These are phyloP conservation scores for Cylindroiulus punctatus DNA, from an alignment of 2,888 invertebrate genomes.

Conservation along the genomic window DNA sequence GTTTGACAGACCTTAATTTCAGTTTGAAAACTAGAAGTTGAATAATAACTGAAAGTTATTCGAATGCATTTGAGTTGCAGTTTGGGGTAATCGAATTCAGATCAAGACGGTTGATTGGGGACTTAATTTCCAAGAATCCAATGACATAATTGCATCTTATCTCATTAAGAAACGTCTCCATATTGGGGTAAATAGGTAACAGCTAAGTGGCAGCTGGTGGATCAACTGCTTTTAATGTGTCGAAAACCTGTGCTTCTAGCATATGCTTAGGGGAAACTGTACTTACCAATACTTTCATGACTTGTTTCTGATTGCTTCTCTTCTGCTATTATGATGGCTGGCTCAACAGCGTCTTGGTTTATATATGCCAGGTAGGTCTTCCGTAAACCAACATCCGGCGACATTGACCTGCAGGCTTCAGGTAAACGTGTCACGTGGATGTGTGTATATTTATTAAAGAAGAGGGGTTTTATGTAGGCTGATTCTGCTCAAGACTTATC, in stretches of 20 bases:
- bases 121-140: neutral
- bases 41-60: neutral
- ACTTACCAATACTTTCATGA: conserved; percentile 51
- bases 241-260: conserved; percentile 14
- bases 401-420: conserved; percentile 47
- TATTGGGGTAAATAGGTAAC: conserved; percentile 15
- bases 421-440: conserved; percentile 51
- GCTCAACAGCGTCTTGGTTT: conserved; percentile 43
- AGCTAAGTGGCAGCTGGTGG: neutral
- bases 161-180: conserved; percentile 1
- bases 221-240: neutral
- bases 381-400: conserved; percentile 49
- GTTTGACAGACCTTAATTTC: neutral
- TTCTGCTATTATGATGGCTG: conserved; percentile 40
- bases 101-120: neutral
- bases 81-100: conserved; percentile 10
- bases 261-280: neutral
- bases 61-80: neutral
- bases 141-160: neutral
- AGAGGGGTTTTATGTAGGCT: conserved; percentile 47
- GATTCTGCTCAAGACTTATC: neutral
- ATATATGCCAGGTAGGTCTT: conserved; percentile 48
- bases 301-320: conserved; percentile 35
- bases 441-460: conserved; percentile 27
- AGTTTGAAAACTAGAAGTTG: neutral